Evolutionary conservation across 2,797 vertebrate species (phyloP).

Genomic region (Ispidina lecontei): DNA sequence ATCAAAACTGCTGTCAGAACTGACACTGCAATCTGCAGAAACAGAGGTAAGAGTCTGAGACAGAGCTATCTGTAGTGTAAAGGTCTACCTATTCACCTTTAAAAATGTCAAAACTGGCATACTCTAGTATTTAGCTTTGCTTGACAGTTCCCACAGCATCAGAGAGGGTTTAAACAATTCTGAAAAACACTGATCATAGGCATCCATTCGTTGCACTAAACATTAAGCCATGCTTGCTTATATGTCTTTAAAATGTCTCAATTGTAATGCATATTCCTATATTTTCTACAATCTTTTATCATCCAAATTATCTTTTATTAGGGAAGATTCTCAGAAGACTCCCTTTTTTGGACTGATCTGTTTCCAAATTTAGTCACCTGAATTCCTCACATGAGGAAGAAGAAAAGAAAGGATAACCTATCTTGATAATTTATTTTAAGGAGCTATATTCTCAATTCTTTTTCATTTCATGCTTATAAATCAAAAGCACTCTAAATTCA

Average conservation of each 20-base stretch:
- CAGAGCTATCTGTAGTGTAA: background rate
- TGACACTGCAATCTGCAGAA: background rate
- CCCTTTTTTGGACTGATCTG: background rate
- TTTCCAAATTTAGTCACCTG: background rate
- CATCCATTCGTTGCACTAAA: background rate
- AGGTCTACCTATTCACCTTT: slow-evolving; percentile 6
- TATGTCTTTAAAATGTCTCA: background rate
- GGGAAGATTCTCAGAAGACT: background rate
- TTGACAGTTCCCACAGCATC: background rate
- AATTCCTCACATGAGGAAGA: background rate
- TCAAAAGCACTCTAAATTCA: background rate
- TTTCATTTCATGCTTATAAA: background rate
- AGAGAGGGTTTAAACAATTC: background rate
- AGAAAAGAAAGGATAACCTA: background rate
- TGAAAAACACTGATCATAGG: background rate
- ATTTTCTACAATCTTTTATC: background rate
- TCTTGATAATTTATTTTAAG: background rate
- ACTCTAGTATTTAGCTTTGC: background rate
- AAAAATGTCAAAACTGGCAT: background rate
- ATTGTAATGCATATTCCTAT: background rate
- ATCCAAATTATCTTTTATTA: background rate
- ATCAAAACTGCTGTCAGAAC: background rate
- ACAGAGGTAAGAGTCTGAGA: background rate
- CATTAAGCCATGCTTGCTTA: background rate
- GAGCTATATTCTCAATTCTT: background rate